Conservation (phyloP, 2,113 vertebrate genomes). For the Lophius piscatorius region DNA sequence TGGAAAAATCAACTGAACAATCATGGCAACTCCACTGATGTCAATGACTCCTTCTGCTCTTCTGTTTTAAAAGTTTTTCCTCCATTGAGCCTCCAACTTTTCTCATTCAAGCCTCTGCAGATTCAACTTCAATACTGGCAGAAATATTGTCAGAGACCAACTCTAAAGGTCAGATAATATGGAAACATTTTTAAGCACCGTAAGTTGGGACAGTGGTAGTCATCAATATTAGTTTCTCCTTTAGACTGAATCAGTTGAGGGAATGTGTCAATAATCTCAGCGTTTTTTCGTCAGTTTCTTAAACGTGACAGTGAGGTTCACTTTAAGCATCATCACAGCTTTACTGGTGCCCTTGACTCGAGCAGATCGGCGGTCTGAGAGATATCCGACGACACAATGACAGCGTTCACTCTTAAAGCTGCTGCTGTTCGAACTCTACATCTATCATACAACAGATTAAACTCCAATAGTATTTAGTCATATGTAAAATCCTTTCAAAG, state of each 20-base stretch:
- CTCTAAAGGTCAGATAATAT: constrained; percentile 17
- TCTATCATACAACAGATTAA: constrained; percentile 81
- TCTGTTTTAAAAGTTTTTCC: constrained; percentile 25
- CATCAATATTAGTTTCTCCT: constrained; percentile 79
- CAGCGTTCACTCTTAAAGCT: constrained; percentile 88
- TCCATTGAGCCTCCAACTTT: constrained; percentile 11
- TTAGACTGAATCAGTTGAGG: constrained; percentile 9
- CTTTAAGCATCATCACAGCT: constrained; percentile 36
- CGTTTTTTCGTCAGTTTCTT: constrained; percentile 2
- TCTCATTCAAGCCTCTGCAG: neutral
- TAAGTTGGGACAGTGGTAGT: constrained; percentile 41
- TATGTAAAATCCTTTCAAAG: constrained; percentile 43
- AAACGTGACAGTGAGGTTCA: constrained; percentile 25
- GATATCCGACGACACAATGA: constrained; percentile 18
- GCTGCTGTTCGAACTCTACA: constrained; percentile 92
- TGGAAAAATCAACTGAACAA: constrained; percentile 7
- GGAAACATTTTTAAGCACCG: neutral
- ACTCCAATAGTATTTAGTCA: constrained; percentile 46
- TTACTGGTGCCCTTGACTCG: constrained; percentile 37
- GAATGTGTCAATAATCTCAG: neutral
- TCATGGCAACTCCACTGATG: constrained; percentile 20
- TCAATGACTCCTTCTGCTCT: constrained; percentile 15
- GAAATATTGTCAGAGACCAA: constrained; percentile 9
- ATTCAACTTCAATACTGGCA: constrained; percentile 4
- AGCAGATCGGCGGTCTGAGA: constrained; percentile 21